Percentiles rank a stretch among this genome's conserved stretches.
Conservation (phyloP, 2,888 invertebrate genomes). For the Heliconius cydno region DNA sequence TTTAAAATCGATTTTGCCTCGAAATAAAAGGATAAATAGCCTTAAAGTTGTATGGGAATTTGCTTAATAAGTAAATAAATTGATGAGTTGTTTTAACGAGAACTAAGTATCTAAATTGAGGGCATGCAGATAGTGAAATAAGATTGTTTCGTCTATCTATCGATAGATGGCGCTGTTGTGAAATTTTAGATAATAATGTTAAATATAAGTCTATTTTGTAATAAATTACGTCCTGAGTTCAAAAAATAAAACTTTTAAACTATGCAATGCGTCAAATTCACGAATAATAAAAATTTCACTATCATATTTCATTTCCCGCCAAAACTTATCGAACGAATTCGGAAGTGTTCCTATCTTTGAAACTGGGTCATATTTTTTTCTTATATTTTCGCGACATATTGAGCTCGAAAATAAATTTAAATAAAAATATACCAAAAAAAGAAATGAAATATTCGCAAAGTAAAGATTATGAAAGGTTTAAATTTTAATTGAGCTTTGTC, state of each 20-base stretch:
- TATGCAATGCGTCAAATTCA: background rate
- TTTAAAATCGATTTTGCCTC: constrained; percentile 66
- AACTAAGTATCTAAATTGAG: constrained; percentile 68
- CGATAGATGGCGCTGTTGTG: constrained; percentile 69
- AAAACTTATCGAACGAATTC: constrained; percentile 35
- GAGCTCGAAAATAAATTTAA: background rate
- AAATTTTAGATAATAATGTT: constrained; percentile 8
- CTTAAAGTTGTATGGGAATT: constrained; percentile 51
- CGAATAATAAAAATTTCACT: background rate
- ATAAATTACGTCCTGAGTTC: background rate
- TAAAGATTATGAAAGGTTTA: constrained; percentile 52
- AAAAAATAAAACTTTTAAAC: background rate
- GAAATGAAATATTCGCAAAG: constrained; percentile 19
- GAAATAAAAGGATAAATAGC: constrained; percentile 58
- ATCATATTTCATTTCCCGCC: constrained; percentile 40
- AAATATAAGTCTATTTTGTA: background rate
- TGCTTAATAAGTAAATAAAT: constrained; percentile 43
- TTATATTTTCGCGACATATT: background rate
- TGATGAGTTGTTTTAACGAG: constrained; percentile 59
- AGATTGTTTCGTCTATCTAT: constrained; percentile 64
- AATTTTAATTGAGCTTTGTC: constrained; percentile 72
- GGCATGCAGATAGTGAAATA: constrained; percentile 60
- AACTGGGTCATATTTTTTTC: constrained; percentile 25
- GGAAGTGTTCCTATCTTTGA: constrained; percentile 21
- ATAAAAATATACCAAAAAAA: constrained; percentile 6